Evolutionary conservation across 1,140 invertebrate species (phyloP).

Genomic region (Drosophila ercepeae): DNA sequence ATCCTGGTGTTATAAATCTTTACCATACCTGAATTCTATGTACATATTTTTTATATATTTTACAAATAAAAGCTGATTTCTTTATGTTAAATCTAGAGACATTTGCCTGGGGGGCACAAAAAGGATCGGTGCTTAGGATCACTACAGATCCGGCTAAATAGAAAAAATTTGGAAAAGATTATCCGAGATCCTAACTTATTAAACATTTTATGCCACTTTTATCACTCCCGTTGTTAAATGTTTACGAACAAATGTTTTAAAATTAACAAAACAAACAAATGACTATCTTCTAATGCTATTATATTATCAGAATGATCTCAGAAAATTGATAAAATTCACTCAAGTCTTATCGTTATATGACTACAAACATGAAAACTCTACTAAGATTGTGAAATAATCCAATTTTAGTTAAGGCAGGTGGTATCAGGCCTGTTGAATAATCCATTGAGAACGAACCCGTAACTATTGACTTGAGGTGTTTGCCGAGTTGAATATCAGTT

Average conservation of each 20-base stretch:
- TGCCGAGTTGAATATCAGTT: slow-evolving; percentile 17
- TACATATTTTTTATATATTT: background rate
- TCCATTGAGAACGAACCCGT: slow-evolving; percentile 13
- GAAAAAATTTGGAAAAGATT: too few relatives aligned
- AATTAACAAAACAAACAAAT: background rate
- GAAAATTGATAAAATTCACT: slow-evolving; percentile 1
- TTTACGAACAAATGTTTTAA: background rate
- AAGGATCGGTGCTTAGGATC: too few relatives aligned
- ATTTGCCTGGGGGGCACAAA: too few relatives aligned
- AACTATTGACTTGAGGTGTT: slow-evolving; percentile 2
- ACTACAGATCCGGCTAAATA: too few relatives aligned
- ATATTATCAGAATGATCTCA: background rate
- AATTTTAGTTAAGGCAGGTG: background rate
- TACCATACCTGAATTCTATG: background rate
- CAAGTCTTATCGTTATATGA: background rate
- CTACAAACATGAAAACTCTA: background rate
- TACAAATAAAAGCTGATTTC: background rate
- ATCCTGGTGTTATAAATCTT: background rate
- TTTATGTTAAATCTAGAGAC: too few relatives aligned
- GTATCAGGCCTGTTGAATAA: background rate
- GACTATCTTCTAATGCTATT: background rate
- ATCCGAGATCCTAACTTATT: too few relatives aligned
- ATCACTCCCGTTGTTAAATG: too few relatives aligned
- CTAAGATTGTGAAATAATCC: slow-evolving; percentile 12
- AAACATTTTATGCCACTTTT: too few relatives aligned